Conservation (phyloP, 2,113 vertebrate genomes). For the Alethe castanea region DNA sequence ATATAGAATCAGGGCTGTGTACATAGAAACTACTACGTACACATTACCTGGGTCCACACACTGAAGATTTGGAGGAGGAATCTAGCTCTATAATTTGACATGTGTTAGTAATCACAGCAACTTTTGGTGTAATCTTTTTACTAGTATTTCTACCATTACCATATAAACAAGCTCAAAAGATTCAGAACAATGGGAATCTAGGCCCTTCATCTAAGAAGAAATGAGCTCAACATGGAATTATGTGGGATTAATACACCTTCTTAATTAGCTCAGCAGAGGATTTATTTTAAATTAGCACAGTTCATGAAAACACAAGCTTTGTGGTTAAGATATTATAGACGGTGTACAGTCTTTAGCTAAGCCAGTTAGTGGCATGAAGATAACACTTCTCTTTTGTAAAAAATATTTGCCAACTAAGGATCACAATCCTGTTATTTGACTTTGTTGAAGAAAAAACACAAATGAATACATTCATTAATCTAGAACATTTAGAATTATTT, state of each 20-base stretch:
- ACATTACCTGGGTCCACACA: background rate
- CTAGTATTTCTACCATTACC: background rate
- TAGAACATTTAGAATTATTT: conserved; percentile 53
- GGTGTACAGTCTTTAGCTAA: background rate
- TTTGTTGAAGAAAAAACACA: conserved; percentile 35
- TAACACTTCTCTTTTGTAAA: background rate
- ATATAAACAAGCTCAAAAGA: background rate
- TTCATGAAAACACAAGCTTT: background rate
- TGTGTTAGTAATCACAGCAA: background rate
- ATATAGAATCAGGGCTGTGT: background rate
- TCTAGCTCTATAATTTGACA: background rate
- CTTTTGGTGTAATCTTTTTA: background rate
- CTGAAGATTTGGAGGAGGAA: background rate
- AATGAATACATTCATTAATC: conserved; percentile 36
- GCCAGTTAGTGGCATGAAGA: background rate
- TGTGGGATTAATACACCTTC: background rate
- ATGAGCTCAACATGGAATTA: background rate
- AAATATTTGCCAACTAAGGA: background rate
- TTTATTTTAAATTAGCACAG: background rate
- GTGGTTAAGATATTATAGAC: background rate
- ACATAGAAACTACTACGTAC: background rate
- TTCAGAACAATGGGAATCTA: background rate
- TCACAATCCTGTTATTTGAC: background rate
- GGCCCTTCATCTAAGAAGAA: background rate
- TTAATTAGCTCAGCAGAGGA: background rate